Conservation (phyloP, 92 coral and sea anemone species). For the Palythoa grandis region DNA sequence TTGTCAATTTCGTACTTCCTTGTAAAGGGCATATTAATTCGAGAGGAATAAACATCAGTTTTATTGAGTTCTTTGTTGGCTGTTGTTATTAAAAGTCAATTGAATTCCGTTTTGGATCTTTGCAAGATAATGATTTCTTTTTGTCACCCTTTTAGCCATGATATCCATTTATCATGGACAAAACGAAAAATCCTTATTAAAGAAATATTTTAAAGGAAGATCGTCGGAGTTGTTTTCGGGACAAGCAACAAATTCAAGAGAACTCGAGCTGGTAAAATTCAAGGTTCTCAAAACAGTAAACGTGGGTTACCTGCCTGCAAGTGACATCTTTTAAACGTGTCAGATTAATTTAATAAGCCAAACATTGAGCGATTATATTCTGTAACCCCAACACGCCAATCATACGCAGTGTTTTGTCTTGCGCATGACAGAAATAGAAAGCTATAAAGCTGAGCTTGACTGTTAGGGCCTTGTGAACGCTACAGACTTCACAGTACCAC, state of each 20-base stretch:
- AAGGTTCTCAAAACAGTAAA: neutral
- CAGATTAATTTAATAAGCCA: constrained; percentile 43
- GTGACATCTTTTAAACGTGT: constrained; percentile 32
- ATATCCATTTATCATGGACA: constrained; percentile 38
- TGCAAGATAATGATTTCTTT: constrained; percentile 42
- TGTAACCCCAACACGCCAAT: constrained; percentile 39
- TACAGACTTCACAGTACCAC: constrained; percentile 7
- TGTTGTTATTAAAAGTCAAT: constrained; percentile 49
- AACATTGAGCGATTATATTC: constrained; percentile 26
- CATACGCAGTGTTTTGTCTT: constrained; percentile 20
- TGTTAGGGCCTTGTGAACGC: neutral
- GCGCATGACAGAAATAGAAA: constrained; percentile 14
- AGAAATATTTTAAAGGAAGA: neutral
- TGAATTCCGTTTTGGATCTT: constrained; percentile 54
- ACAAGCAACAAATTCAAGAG: neutral
- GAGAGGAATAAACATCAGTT: constrained; percentile 43
- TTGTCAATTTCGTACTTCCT: constrained; percentile 47
- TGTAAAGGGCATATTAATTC: constrained; percentile 46
- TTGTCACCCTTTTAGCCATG: constrained; percentile 40
- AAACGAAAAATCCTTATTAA: constrained; percentile 7
- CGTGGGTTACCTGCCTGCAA: neutral
- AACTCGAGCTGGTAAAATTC: neutral
- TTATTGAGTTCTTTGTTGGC: constrained; percentile 52
- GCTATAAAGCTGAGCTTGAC: constrained; percentile 10
- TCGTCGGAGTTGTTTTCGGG: neutral